Evolutionary conservation across 2,888 invertebrate species (phyloP), one percentile per base, ranked within the genome.

Genomic region (Tortricodes alternella): DNA sequence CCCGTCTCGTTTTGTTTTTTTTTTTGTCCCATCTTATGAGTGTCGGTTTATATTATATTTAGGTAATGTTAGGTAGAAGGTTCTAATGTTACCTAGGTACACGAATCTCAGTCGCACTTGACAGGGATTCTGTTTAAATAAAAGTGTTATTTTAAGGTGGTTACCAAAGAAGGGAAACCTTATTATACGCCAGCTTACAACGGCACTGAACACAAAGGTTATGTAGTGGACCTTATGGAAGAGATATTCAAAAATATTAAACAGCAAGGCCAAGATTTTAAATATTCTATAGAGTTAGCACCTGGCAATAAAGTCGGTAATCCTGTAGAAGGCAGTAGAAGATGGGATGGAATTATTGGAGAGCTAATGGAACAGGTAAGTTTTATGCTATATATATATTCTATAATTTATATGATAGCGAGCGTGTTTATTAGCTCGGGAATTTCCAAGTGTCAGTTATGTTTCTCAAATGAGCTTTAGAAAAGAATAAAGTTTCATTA

Each of bases 161-260:
- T 76, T 92, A 93, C 64, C 0, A 79, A 70, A 59, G 63, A 60
- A 41, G 77, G 73, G 2, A 62, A 67, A 61, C 89, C 89, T 1
- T 90, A 89, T 64, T 83, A 78, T 48, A 59, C 70, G 43, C 61
- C 62, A 6, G 63, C 72, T 13, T 59, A 62, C 9, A 74, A 76
- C 23, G 79, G 79, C 15, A 81, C 78, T 2, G 86, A 92, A 8
- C 95, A 92, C 70, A 94, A 95, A 69, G 98, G 98, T 0, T 99
- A 96, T 75, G 95, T 96, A 2, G 93, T 98, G 48, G 98, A 99
- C 78, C 86, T 99, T 0, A 94, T 98, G 56, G 85, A 94, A 9
- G 94, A 93, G 60, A 94, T 99, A 53, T 93, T 89, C 59, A 60
- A 78, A 46, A 59, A 71, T 1, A 85, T 89, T n/a, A 77, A 68